phyloP scores from a whole-genome alignment of 1,140 invertebrate species.

The Hypothenemus hampei region DNA sequence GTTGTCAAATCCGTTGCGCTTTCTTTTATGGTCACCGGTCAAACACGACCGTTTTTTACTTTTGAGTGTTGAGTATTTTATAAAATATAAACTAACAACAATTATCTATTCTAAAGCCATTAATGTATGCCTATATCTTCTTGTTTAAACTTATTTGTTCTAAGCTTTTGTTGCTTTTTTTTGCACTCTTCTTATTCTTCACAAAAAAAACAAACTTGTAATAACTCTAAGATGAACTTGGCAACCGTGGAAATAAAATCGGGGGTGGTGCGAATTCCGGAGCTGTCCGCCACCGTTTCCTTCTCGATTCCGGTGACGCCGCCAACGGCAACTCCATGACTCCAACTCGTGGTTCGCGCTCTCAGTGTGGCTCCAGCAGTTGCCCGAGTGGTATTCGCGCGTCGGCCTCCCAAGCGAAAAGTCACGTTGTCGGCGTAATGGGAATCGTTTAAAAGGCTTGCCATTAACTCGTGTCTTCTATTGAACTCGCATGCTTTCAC shows the following conservation, averaged over 20 bases:
- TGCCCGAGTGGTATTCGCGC: constrained; percentile 19
- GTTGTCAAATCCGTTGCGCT: constrained; percentile 29
- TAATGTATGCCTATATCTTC: too few species aligned
- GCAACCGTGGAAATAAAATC: constrained; percentile 4
- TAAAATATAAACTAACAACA: too few species aligned
- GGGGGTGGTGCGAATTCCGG: constrained; percentile 28
- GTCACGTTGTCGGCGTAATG: constrained; percentile 38
- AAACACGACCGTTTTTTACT: too few species aligned
- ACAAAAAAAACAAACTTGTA: too few species aligned
- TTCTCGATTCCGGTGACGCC: constrained; percentile 25
- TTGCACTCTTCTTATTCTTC: too few species aligned
- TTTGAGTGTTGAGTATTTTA: too few species aligned
- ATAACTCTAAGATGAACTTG: too few species aligned
- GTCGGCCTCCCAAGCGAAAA: constrained; percentile 21
- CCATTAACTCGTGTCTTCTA: constrained; percentile 2
- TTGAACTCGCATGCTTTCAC: constrained; percentile 8
- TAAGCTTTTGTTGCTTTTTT: too few species aligned
- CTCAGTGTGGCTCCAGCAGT: constrained; percentile 29
- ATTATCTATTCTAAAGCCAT: too few species aligned
- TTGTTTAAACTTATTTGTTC: too few species aligned
- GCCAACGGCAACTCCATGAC: neutral
- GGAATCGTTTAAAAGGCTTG: constrained; percentile 14
- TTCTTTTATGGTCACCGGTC: too few species aligned
- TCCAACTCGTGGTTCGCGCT: constrained; percentile 5
- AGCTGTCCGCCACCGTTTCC: constrained; percentile 18